Percentiles rank a stretch among this genome's conserved stretches.
Evolutionary conservation across 1,140 invertebrate genomes (phyloP).

Genomic region (Laodelphax striatellus): DNA sequence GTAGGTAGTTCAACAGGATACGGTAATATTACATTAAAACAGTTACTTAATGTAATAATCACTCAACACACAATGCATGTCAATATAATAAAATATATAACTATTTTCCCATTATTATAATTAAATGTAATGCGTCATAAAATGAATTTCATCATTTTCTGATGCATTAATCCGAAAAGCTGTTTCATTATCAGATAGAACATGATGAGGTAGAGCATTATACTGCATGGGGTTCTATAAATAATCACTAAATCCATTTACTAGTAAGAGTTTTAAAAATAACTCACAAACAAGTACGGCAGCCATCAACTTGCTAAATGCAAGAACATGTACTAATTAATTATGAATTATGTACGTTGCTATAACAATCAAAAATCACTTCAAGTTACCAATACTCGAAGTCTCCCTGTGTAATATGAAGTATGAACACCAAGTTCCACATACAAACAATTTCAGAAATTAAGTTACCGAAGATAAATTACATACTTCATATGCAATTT

Average conservation of each 20-base stretch:
- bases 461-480: not conserved
- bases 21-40: too few relatives aligned
- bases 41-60: too few relatives aligned
- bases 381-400: not conserved
- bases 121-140: too few relatives aligned
- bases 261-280: not conserved
- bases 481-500: not conserved
- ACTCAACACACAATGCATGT: too few relatives aligned
- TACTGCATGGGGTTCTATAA: not conserved
- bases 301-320: not conserved
- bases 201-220: not conserved
- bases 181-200: too few relatives aligned
- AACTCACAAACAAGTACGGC: not conserved
- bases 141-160: too few relatives aligned
- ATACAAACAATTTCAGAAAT: not conserved
- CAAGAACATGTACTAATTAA: slow-evolving; percentile 1
- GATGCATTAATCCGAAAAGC: too few relatives aligned
- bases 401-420: not conserved
- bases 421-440: not conserved
- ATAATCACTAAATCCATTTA: not conserved
- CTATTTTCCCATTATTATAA: too few relatives aligned
- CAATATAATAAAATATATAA: too few relatives aligned
- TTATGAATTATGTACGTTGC: not conserved
- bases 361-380: not conserved
- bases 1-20: too few relatives aligned